These are phyloP conservation scores for Lasioglossum leucozonium DNA, from an alignment of 2,888 invertebrate genomes.

Conservation along the genomic window DNA sequence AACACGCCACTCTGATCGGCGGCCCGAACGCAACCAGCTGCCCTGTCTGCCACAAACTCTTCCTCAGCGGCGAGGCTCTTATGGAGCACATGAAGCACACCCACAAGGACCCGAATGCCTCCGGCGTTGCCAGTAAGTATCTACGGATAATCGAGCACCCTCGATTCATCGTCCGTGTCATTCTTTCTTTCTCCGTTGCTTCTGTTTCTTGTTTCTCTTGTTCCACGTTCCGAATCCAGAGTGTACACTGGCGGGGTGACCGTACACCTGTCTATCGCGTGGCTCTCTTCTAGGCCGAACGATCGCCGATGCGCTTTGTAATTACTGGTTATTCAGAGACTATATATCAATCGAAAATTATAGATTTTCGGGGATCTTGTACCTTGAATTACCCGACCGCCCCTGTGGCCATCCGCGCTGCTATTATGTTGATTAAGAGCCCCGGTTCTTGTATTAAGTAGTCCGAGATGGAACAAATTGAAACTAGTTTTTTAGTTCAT, in stretches of 20 bases:
- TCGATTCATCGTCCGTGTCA: conserved; percentile 52
- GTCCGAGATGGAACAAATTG: not conserved
- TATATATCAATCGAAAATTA: not conserved
- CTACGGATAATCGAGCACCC: conserved; percentile 58
- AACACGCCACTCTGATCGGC: conserved; percentile 96
- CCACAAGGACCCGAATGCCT: conserved; percentile 96
- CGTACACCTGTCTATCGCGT: not conserved
- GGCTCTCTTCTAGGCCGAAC: not conserved
- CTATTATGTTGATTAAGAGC: not conserved
- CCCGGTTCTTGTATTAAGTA: not conserved
- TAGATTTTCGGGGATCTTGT: not conserved
- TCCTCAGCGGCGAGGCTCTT: conserved; percentile 95
- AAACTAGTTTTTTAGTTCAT: not conserved
- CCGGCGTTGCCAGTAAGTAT: conserved; percentile 95
- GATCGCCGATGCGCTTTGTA: not conserved
- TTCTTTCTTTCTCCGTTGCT: conserved; percentile 44
- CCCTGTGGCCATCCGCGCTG: not conserved
- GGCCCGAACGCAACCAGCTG: conserved; percentile 96
- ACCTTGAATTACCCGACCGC: not conserved
- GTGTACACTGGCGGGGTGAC: not conserved
- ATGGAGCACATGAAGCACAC: conserved; percentile 98
- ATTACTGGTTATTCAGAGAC: not conserved
- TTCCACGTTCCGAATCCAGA: not conserved
- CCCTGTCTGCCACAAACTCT: conserved; percentile 97
- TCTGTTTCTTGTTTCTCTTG: not conserved